These are phyloP conservation scores for Apostichopus japonicus DNA, from an alignment of 35 echinoderm and acorn worm species.

Conservation along the genomic window DNA sequence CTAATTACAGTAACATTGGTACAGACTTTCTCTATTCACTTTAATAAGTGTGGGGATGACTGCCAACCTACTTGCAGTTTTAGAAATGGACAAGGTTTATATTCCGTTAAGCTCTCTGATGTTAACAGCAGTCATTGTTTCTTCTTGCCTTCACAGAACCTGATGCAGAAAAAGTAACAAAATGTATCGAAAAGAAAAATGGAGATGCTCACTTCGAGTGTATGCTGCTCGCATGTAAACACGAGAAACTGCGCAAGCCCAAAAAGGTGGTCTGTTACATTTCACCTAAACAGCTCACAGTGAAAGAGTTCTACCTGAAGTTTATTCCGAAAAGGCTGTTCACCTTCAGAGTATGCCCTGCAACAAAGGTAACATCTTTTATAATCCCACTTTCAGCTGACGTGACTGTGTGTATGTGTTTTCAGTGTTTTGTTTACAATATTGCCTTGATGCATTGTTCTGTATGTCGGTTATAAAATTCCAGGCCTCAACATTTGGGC, in stretches of 20 bases:
- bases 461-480: no score
- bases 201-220: conserved; percentile 84
- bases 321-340: conserved; percentile 92
- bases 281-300: conserved; percentile 92
- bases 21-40: no score
- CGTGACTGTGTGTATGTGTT: no score
- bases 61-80: no score
- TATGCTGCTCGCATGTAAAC: conserved; percentile 69
- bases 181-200: conserved; percentile 93
- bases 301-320: conserved; percentile 97
- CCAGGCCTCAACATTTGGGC: no score
- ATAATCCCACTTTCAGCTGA: background rate
- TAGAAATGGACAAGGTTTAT: no score
- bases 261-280: conserved; percentile 98
- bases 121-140: no score
- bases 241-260: conserved; percentile 74
- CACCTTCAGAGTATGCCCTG: conserved; percentile 97
- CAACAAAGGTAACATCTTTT: conserved; percentile 84
- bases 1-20: no score
- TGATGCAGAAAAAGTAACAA: conserved; percentile 83
- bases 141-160: conserved; percentile 48
- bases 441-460: no score
- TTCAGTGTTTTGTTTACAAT: no score
- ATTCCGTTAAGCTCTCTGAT: no score
- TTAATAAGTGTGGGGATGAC: no score